Conservation (phyloP, 1,140 invertebrate species). For the Scaptomyza hsui region DNA sequence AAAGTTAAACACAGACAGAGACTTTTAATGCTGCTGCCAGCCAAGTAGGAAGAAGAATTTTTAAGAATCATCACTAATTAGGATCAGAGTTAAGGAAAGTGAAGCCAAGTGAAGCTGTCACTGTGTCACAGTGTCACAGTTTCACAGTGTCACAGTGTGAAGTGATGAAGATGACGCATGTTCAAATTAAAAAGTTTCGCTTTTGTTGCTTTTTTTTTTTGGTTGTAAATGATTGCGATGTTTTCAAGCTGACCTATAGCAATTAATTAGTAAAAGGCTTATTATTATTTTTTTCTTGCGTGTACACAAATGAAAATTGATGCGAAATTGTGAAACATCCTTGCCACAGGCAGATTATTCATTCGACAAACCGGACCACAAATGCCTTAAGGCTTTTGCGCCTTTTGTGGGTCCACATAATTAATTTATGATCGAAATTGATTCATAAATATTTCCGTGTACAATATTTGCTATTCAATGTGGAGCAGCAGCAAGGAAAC, state of each 20-base stretch:
- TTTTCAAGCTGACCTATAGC: conserved; percentile 13
- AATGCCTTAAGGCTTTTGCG: not conserved
- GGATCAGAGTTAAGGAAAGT: not conserved
- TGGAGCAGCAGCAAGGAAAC: conserved; percentile 1
- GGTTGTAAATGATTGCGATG: conserved; percentile 1
- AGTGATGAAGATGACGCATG: not conserved
- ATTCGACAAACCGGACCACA: conserved; percentile 20
- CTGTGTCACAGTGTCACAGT: not conserved
- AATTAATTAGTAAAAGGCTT: conserved; percentile 66
- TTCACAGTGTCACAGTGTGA: too few species aligned
- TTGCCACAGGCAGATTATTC: conserved; percentile 49
- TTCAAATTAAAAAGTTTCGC: not conserved
- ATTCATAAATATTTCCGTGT: conserved; percentile 66
- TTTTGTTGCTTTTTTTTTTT: too few species aligned
- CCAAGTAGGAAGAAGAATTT: not conserved
- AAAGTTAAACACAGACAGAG: not conserved
- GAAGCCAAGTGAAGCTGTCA: not conserved
- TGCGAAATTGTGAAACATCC: conserved; percentile 4
- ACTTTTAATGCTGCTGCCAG: too few species aligned
- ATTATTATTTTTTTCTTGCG: too few species aligned
- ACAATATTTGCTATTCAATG: conserved; percentile 16
- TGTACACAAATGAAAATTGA: conserved; percentile 51
- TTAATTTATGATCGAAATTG: conserved; percentile 76
- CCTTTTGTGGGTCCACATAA: conserved; percentile 46
- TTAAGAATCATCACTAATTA: not conserved